A percentile compares a stretch with the other conserved stretches of the same genome.
Evolutionary conservation across 2,888 invertebrate genomes (phyloP).

Genomic region (Aporophyla nigra): DNA sequence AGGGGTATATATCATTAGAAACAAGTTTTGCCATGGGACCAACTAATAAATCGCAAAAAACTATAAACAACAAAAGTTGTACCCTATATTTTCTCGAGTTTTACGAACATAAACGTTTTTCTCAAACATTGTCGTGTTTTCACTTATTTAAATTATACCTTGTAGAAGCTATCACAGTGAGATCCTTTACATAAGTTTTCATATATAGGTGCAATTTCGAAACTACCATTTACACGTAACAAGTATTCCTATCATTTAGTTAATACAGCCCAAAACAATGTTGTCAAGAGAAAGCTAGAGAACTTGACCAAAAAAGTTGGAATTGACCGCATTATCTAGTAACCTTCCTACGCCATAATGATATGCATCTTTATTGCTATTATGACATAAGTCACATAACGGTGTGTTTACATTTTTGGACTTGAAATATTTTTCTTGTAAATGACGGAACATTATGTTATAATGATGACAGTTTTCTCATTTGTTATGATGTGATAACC

Average conservation of each 20-base stretch:
- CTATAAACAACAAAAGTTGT: too few species aligned
- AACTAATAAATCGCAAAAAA: too few species aligned
- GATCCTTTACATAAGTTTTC: background rate
- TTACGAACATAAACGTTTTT: too few species aligned
- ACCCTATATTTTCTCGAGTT: too few species aligned
- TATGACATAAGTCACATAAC: constrained; percentile 62
- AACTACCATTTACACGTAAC: background rate
- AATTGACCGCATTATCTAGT: constrained; percentile 67
- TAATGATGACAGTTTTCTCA: constrained; percentile 31
- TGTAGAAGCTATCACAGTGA: background rate
- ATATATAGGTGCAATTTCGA: background rate
- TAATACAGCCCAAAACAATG: constrained; percentile 9
- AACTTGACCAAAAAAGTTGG: constrained; percentile 62
- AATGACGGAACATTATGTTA: constrained; percentile 24
- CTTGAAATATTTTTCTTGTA: constrained; percentile 36
- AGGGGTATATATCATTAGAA: too few species aligned
- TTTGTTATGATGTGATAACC: constrained; percentile 33
- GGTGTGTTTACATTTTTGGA: constrained; percentile 21
- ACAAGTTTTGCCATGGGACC: too few species aligned
- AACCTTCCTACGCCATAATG: constrained; percentile 60
- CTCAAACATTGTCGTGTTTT: too few species aligned
- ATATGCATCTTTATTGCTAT: constrained; percentile 61
- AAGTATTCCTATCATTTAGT: background rate
- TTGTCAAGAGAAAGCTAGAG: constrained; percentile 50
- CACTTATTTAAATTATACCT: too few species aligned